phyloP scores from a whole-genome alignment of 2,888 invertebrate species.

The Papilio elwesi region DNA sequence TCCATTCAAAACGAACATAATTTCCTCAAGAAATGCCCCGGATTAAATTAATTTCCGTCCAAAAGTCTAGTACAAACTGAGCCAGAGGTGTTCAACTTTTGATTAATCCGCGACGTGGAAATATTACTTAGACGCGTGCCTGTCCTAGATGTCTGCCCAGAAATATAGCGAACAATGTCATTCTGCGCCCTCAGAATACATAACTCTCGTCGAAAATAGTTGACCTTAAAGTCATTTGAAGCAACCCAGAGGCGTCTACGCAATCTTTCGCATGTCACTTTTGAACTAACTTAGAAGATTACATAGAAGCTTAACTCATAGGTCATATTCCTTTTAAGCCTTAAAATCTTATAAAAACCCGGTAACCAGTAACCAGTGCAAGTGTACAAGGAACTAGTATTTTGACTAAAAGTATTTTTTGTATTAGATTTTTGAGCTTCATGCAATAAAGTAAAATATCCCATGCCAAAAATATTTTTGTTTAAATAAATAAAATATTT shows the following conservation, averaged over 20 bases:
- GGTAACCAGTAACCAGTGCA: too few species aligned
- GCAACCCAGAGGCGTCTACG: slow-evolving; percentile 33
- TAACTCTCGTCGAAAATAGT: slow-evolving; percentile 32
- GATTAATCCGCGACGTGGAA: slow-evolving; percentile 30
- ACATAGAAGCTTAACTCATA: slow-evolving; percentile 11
- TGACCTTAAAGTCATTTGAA: slow-evolving; percentile 32
- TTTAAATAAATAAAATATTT: too few species aligned
- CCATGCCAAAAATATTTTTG: too few species aligned
- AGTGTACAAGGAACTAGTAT: too few species aligned
- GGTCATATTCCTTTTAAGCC: slow-evolving; percentile 2
- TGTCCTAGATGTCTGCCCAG: slow-evolving; percentile 25
- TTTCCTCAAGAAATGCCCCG: slow-evolving; percentile 5
- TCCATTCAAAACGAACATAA: neutral
- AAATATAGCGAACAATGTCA: slow-evolving; percentile 30
- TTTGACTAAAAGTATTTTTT: too few species aligned
- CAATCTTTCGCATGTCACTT: slow-evolving; percentile 41
- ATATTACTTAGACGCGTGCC: slow-evolving; percentile 31
- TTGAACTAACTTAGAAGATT: slow-evolving; percentile 23
- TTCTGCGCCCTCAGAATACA: slow-evolving; percentile 30
- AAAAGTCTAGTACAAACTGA: slow-evolving; percentile 17
- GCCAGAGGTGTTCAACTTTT: slow-evolving; percentile 27
- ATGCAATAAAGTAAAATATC: too few species aligned
- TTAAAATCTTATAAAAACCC: neutral
- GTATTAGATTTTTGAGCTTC: too few species aligned
- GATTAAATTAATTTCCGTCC: slow-evolving; percentile 21